Evolutionary conservation across 2,797 vertebrate species (phyloP).

Genomic region (Allobates femoralis): DNA sequence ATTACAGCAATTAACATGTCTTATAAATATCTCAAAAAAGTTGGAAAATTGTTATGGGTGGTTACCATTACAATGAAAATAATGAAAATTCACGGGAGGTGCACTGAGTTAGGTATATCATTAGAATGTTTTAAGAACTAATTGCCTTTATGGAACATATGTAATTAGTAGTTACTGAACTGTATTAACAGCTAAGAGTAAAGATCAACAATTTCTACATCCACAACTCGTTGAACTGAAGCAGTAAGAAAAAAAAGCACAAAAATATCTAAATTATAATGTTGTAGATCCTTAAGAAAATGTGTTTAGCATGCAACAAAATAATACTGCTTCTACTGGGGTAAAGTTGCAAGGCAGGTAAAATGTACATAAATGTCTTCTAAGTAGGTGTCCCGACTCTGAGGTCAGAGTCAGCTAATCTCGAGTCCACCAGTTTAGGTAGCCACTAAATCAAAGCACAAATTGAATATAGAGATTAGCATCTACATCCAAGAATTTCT

Average conservation of each 20-base stretch:
- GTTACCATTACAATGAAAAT: not conserved
- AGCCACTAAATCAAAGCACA: not conserved
- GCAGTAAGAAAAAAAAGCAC: not conserved
- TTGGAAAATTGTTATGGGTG: conserved; percentile 5
- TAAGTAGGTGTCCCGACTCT: not conserved
- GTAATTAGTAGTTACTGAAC: conserved; percentile 19
- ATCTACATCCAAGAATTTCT: not conserved
- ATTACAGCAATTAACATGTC: conserved; percentile 22
- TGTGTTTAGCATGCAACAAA: not conserved
- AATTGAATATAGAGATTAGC: not conserved
- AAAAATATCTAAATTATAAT: conserved; percentile 24
- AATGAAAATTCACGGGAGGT: conserved; percentile 29
- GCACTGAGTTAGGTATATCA: conserved; percentile 20
- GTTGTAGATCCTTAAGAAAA: not conserved
- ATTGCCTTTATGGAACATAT: conserved; percentile 10
- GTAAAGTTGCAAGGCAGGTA: not conserved
- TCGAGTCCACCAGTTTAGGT: not conserved
- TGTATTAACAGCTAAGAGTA: conserved; percentile 18
- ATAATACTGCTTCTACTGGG: not conserved
- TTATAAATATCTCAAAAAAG: conserved; percentile 3
- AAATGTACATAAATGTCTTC: not conserved
- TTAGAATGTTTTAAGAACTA: conserved; percentile 1
- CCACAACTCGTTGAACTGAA: not conserved
- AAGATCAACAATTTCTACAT: not conserved
- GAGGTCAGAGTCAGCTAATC: not conserved